Evolutionary conservation across 1,140 invertebrate genomes (phyloP).

Genomic region (Bombus waltoni): DNA sequence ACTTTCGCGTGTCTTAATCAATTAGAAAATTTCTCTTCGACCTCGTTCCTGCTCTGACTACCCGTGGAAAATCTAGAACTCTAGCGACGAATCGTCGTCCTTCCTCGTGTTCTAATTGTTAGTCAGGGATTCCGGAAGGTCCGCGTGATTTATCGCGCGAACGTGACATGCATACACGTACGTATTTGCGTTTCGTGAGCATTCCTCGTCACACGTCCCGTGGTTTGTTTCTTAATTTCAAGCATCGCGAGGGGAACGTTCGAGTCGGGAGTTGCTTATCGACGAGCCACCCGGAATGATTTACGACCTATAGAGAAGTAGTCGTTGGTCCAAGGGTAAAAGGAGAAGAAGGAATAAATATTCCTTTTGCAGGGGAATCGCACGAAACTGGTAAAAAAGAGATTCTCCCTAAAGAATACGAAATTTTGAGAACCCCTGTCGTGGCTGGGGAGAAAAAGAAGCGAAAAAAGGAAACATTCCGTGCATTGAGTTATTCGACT

Average conservation of each 20-base stretch:
- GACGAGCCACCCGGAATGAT: neutral
- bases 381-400: neutral
- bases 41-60: neutral
- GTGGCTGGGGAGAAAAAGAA: neutral
- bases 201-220: neutral
- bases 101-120: conserved; percentile 7
- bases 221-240: conserved; percentile 29
- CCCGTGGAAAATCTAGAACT: conserved; percentile 11
- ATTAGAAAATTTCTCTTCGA: neutral
- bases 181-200: neutral
- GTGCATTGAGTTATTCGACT: conserved; percentile 71
- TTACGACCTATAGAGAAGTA: neutral
- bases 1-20: neutral
- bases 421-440: conserved; percentile 56
- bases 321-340: neutral
- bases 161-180: neutral
- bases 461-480: conserved; percentile 45
- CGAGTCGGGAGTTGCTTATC: neutral
- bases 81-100: neutral
- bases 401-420: neutral
- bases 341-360: neutral
- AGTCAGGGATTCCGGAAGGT: conserved; percentile 22
- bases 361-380: neutral
- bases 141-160: conserved; percentile 25
- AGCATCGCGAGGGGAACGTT: neutral